phyloP scores from a whole-genome alignment of 2,113 vertebrate genomes.

The Oreochromis aureus region DNA sequence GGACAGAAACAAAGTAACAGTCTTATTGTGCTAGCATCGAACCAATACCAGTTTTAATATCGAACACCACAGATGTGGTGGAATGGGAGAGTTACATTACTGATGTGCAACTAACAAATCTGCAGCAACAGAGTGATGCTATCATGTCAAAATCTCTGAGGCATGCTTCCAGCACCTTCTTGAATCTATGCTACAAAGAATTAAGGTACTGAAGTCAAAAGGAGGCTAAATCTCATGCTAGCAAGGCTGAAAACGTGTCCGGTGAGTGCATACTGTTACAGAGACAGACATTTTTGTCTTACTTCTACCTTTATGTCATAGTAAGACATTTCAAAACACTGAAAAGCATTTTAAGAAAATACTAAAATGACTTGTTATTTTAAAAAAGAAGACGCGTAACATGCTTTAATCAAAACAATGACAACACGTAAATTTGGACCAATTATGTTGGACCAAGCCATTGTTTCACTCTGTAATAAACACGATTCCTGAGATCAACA shows the following conservation, averaged over 20 bases:
- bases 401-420: neutral
- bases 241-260: neutral
- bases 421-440: neutral
- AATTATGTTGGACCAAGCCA: neutral
- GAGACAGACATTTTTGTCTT: neutral
- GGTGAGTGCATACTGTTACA: neutral
- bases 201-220: neutral
- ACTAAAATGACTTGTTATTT: neutral
- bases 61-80: neutral
- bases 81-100: neutral
- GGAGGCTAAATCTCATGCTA: neutral
- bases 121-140: neutral
- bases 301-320: neutral
- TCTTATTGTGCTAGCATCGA: fast-evolving
- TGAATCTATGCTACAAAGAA: neutral
- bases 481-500: neutral
- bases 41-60: neutral
- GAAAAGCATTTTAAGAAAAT: neutral
- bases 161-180: neutral
- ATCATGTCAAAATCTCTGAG: neutral
- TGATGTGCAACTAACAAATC: neutral
- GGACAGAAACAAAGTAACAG: neutral
- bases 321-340: neutral
- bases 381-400: neutral
- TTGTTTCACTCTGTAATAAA: neutral